Evolutionary conservation across 2,113 vertebrate genomes (phyloP).

Genomic region (Proteles cristata): DNA sequence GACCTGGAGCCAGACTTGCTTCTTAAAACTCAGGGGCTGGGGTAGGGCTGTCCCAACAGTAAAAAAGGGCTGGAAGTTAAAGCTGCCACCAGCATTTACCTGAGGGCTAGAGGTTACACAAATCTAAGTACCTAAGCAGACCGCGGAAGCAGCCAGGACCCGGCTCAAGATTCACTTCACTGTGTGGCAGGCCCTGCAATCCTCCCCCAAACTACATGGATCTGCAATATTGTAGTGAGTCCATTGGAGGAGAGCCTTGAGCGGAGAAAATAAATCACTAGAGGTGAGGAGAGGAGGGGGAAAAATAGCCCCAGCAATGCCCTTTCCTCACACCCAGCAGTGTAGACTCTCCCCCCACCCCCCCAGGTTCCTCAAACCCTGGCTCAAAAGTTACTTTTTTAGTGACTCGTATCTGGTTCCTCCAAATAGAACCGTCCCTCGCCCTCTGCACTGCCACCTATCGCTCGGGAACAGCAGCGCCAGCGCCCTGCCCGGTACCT

Average conservation of each 20-base stretch:
- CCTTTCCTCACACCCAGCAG: background rate
- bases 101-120: background rate
- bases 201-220: background rate
- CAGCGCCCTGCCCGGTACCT: background rate
- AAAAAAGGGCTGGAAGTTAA: background rate
- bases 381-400: background rate
- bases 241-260: background rate
- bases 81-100: background rate
- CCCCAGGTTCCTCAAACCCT: background rate
- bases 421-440: background rate
- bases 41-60: background rate
- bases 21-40: background rate
- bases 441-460: background rate
- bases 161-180: background rate
- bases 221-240: background rate
- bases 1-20: background rate
- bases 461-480: background rate
- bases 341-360: background rate
- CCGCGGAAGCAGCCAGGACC: background rate
- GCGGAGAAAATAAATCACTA: background rate
- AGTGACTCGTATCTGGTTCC: background rate
- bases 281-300: background rate
- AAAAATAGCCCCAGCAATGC: background rate
- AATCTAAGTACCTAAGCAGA: background rate
- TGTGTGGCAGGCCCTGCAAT: rapidly evolving